A percentile compares a stretch with the other conserved stretches of the same genome.
Conservation (phyloP, 2,113 vertebrate species). For the Clarias batrachus region DNA sequence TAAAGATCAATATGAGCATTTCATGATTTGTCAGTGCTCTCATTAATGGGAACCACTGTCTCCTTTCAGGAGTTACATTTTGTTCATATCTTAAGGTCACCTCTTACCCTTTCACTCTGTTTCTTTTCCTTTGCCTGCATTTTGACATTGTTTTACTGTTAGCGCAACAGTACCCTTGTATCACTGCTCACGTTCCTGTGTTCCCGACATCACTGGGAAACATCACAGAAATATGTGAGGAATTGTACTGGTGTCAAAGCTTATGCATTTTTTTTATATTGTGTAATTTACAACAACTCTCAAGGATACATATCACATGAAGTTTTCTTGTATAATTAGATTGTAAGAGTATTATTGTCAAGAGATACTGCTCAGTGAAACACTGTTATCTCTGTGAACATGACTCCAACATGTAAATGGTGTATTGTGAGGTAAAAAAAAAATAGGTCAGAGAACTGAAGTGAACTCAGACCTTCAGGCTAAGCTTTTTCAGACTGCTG, state of each 20-base stretch:
- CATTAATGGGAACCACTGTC: not conserved
- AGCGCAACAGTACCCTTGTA: not conserved
- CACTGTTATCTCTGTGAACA: conserved; percentile 7
- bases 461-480: not conserved
- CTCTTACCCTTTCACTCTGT: not conserved
- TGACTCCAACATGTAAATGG: not conserved
- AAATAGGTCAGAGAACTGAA: conserved; percentile 2
- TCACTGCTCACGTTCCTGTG: not conserved
- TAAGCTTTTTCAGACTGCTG: conserved; percentile 2
- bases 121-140: not conserved
- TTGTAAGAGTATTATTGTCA: not conserved
- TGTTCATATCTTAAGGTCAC: not conserved
- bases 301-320: not conserved
- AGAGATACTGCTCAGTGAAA: conserved; percentile 17
- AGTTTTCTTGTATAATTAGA: conserved; percentile 2
- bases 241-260: not conserved
- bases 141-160: not conserved
- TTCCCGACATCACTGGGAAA: not conserved
- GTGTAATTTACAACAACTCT: not conserved
- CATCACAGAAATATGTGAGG: not conserved
- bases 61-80: not conserved
- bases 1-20: not conserved
- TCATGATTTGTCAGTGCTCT: not conserved
- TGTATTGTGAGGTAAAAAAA: conserved; percentile 25
- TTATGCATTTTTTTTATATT: not conserved